phyloP scores from a whole-genome alignment of 2,113 vertebrate species.

The Sporophila hypoxantha region DNA sequence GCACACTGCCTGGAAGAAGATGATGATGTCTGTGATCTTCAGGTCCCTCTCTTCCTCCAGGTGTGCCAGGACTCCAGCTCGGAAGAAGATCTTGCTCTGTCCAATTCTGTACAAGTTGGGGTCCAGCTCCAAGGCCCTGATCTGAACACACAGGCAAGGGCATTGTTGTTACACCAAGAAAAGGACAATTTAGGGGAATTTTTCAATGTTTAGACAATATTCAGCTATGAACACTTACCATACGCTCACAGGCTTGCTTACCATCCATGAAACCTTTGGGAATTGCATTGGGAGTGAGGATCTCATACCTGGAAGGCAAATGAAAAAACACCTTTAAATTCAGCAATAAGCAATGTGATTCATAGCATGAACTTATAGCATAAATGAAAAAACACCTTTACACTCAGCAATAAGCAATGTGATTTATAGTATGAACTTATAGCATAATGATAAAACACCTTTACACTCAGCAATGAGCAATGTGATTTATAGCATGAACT shows the following conservation, averaged over 20 bases:
- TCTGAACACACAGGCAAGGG: constrained; percentile 65
- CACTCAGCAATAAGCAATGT: background rate
- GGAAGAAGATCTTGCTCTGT: constrained; percentile 98
- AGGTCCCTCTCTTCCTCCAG: constrained; percentile 94
- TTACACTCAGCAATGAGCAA: background rate
- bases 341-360: background rate
- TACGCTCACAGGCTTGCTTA: constrained; percentile 95
- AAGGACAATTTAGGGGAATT: background rate
- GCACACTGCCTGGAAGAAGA: constrained; percentile 96
- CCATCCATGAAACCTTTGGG: constrained; percentile 98
- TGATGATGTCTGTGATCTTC: constrained; percentile 97
- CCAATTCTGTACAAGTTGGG: constrained; percentile 96
- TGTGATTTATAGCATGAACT: background rate
- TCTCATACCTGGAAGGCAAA: constrained; percentile 84
- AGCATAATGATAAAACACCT: background rate
- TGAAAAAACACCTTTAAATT: background rate
- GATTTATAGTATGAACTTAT: fast-evolving
- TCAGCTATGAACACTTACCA: constrained; percentile 71
- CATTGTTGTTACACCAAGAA: background rate
- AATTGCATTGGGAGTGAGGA: constrained; percentile 96
- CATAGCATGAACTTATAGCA: fast-evolving
- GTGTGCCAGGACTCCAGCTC: constrained; percentile 93
- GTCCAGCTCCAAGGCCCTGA: constrained; percentile 90
- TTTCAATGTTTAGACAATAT: background rate
- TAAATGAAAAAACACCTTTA: background rate